These are phyloP conservation scores for Mus pahari DNA, from an alignment of 2,113 vertebrate genomes.

Conservation along the genomic window DNA sequence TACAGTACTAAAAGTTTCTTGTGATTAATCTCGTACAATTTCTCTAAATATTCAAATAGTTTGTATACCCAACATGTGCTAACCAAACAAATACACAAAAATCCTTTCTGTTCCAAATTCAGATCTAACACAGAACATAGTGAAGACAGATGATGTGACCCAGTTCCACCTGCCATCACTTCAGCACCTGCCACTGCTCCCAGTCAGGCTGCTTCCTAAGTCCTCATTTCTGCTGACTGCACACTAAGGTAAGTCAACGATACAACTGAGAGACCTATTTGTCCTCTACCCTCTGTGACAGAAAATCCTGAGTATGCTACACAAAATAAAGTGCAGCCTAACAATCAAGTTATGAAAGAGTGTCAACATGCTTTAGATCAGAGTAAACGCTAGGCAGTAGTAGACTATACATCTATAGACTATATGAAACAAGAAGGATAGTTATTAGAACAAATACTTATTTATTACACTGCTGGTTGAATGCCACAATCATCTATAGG, in stretches of 20 bases:
- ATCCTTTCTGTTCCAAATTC: conserved; percentile 11
- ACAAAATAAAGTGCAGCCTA: not conserved
- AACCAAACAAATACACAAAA: not conserved
- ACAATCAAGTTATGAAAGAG: not conserved
- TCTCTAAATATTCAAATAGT: conserved; percentile 28
- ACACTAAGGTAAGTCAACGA: not conserved
- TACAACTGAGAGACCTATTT: not conserved
- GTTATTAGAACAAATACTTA: not conserved
- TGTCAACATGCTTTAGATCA: not conserved
- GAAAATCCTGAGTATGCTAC: conserved; percentile 25
- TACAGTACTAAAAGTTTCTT: not conserved
- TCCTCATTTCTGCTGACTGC: not conserved
- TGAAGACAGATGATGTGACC: not conserved
- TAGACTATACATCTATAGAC: not conserved
- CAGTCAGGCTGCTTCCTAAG: not conserved
- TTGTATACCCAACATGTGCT: not conserved
- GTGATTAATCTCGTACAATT: not conserved
- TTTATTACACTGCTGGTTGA: not conserved
- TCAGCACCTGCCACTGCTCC: not conserved
- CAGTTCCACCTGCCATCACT: not conserved
- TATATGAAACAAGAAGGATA: not conserved
- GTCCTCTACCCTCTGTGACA: not conserved
- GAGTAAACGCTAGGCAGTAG: conserved; percentile 1
- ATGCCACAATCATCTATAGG: not conserved
- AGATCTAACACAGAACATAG: conserved; percentile 40